Evolutionary conservation across 2,113 vertebrate species (phyloP).

Genomic region (Odobenus rosmarus): DNA sequence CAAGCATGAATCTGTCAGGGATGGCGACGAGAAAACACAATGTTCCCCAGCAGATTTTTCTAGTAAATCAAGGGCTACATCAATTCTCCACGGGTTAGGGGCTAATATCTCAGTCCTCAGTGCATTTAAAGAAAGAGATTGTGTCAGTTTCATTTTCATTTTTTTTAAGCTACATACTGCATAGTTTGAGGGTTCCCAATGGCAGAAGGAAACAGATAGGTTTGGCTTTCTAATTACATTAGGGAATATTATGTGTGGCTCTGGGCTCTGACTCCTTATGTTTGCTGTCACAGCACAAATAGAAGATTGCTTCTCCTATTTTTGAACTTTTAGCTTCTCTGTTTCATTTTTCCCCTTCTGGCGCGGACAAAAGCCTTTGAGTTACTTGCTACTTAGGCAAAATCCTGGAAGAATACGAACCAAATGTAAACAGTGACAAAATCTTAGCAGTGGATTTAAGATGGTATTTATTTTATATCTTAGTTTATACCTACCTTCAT

Average conservation of each 20-base stretch:
- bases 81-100: background rate
- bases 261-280: slow-evolving; percentile 31
- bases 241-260: slow-evolving; percentile 35
- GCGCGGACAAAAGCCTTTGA: slow-evolving; percentile 16
- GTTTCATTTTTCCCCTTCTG: background rate
- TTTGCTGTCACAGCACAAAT: slow-evolving; percentile 49
- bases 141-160: background rate
- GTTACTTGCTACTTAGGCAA: slow-evolving; percentile 52
- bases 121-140: background rate
- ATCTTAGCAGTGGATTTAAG: background rate
- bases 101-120: background rate
- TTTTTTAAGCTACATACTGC: background rate
- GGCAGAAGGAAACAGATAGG: slow-evolving; percentile 60
- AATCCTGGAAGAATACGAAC: slow-evolving; percentile 32
- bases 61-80: background rate
- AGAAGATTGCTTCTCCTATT: slow-evolving; percentile 60
- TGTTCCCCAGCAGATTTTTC: background rate
- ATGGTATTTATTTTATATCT: background rate
- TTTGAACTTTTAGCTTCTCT: slow-evolving; percentile 60
- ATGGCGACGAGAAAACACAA: slow-evolving; percentile 15
- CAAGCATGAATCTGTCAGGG: background rate
- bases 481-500: background rate
- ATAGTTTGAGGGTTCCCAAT: slow-evolving; percentile 29
- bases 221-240: slow-evolving; percentile 67
- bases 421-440: slow-evolving; percentile 3